Evolutionary conservation across 2,888 invertebrate species (phyloP), one percentile per base, ranked within the genome.

Genomic region (Athetis lepigone): DNA sequence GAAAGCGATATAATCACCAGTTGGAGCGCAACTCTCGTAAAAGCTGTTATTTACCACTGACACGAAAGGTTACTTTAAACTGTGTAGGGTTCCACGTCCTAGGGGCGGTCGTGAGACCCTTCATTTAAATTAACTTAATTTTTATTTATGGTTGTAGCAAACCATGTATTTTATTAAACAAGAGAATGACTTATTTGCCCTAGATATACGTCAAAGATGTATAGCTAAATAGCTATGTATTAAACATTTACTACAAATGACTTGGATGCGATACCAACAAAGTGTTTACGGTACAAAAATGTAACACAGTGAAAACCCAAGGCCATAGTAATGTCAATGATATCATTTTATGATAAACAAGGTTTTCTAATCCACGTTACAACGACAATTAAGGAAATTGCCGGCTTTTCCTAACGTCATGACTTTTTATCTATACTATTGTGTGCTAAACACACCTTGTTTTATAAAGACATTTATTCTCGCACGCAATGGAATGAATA

Each of bases 1-100:
- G 46, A 79, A 75, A 73, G 64, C 65, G 45, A 47, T 71, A 47
- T 64, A 63, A 79, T 71, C 19, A 59, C 25, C 29, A 55, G 21
- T 39, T 61, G 51, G 63, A 60, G 46, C 23, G 56, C 52, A 58
- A 64, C 39, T 54, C 45, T 54, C 45, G 45, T 64, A 49, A 62
- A 69, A 47, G 36, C 50, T 16, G n/a, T 16, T 71, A 66, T 74
- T 79, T 63, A 63, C 39, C 8, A 19, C 33, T 25, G 57, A 63
- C 77, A 70, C 37, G 74, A 76, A 56, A 61, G 52, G 55, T 70
- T 42, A 55, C 47, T 52, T 65, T 49, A 40, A 47, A 19, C 47
- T 47, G 37, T 52, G 9, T 9, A 25, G 19, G 42, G 49, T 37
- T 11, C 13, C 13, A 43, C 11, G 51, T 33, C 50, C 42, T 51